Evolutionary conservation across 2,888 invertebrate species (phyloP).

Genomic region (Andrena dorsata): DNA sequence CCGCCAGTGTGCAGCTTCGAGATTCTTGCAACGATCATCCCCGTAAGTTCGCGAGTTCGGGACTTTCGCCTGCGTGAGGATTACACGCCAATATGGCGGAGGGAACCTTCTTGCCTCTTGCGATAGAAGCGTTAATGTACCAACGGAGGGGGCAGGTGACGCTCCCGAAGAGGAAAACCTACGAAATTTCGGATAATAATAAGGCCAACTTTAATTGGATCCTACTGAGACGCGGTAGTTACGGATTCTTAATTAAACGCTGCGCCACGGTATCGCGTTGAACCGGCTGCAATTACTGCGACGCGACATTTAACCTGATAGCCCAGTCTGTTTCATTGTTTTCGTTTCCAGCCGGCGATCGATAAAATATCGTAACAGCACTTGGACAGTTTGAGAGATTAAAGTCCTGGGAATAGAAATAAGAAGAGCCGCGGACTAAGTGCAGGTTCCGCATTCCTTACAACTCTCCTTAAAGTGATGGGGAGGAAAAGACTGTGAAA

Average conservation of each 20-base stretch:
- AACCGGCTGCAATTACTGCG: not conserved
- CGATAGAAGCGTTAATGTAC: not conserved
- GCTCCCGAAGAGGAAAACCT: not conserved
- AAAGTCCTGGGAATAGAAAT: not conserved
- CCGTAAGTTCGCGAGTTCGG: conserved; percentile 24
- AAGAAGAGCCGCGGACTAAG: not conserved
- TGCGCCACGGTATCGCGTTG: not conserved
- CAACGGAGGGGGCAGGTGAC: not conserved
- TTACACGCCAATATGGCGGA: conserved; percentile 34
- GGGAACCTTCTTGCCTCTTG: conserved; percentile 2
- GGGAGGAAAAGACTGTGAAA: conserved; percentile 1
- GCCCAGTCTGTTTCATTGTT: not conserved
- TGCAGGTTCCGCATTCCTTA: not conserved
- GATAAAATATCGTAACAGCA: not conserved
- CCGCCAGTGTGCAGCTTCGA: not conserved
- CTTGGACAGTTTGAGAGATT: too few relatives aligned
- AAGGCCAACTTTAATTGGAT: conserved; percentile 32
- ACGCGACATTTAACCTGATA: not conserved
- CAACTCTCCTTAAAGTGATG: not conserved
- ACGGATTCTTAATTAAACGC: conserved; percentile 30
- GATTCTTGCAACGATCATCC: conserved; percentile 30
- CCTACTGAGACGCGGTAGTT: not conserved
- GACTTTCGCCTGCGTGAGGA: conserved; percentile 32
- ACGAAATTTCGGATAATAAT: conserved; percentile 33
- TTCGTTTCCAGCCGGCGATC: not conserved